Evolutionary conservation across 2,797 vertebrate species (phyloP).

Genomic region (Distichodus sexfasciatus): DNA sequence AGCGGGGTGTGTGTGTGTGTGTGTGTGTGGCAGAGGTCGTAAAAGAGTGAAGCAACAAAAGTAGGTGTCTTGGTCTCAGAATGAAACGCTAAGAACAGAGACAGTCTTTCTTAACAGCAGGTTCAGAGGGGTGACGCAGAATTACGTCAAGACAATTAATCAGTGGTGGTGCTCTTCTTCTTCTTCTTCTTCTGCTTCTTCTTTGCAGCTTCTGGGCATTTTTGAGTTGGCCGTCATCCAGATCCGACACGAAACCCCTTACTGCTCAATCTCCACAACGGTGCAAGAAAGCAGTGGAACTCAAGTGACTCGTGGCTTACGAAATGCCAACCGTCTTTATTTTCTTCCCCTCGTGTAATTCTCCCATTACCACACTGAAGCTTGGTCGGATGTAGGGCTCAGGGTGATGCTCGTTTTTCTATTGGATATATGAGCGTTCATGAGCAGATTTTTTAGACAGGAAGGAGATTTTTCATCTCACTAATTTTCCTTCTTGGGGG

Average conservation of each 20-base stretch:
- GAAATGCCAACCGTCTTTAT: background rate
- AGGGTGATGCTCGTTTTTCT: background rate
- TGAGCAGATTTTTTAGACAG: too few species aligned
- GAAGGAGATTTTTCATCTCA: too few species aligned
- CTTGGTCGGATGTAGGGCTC: background rate
- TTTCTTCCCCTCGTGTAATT: background rate
- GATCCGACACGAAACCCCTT: background rate
- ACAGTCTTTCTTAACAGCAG: slow-evolving; percentile 8
- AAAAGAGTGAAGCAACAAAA: background rate
- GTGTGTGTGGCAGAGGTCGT: background rate
- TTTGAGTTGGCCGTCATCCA: background rate
- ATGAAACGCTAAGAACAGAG: background rate
- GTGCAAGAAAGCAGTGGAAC: too few species aligned
- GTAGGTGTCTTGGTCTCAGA: background rate
- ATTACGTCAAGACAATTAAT: background rate
- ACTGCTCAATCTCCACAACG: too few species aligned
- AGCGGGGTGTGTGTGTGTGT: background rate
- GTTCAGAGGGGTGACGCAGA: slow-evolving; percentile 24
- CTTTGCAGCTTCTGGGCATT: slow-evolving; percentile 6
- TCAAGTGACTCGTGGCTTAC: too few species aligned
- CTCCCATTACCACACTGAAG: background rate
- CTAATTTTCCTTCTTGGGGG: too few species aligned
- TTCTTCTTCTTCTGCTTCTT: background rate
- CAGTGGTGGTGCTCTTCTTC: background rate
- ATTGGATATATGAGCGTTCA: too few species aligned